Percentiles rank a stretch among this genome's conserved stretches.
Conservation (phyloP, 2,797 vertebrate genomes). For the Acipenser oxyrinchus region DNA sequence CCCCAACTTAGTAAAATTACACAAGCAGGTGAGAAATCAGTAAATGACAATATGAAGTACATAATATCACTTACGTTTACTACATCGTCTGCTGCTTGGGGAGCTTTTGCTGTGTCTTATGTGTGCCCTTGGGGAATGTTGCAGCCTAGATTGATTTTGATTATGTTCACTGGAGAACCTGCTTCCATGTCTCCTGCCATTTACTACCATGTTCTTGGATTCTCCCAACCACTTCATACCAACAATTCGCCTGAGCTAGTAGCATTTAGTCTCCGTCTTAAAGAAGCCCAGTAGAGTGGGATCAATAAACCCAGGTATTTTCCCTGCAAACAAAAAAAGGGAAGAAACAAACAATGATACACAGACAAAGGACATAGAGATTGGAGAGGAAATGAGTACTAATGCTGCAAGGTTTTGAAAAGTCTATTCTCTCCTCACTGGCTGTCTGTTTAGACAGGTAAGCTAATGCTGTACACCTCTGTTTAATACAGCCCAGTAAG, state of each 20-base stretch:
- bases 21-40: too few species aligned
- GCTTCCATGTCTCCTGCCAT: constrained; percentile 89
- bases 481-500: too few species aligned
- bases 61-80: constrained; percentile 70
- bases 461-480: too few species aligned
- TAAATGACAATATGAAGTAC: background rate
- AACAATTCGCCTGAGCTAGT: constrained; percentile 81
- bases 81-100: constrained; percentile 69
- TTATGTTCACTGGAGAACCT: constrained; percentile 76
- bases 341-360: constrained; percentile 25
- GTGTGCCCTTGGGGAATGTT: constrained; percentile 63
- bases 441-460: too few species aligned
- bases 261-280: constrained; percentile 88
- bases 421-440: too few species aligned
- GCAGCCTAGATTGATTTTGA: constrained; percentile 60
- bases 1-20: too few species aligned
- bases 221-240: constrained; percentile 97
- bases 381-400: too few species aligned
- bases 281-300: constrained; percentile 57
- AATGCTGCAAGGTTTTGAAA: too few species aligned
- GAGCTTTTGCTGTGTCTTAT: constrained; percentile 64
- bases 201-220: constrained; percentile 98
- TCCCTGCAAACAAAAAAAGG: constrained; percentile 40
- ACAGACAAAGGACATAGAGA: background rate
- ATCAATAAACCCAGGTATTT: constrained; percentile 49